Percentiles rank a stretch among this genome's conserved stretches.
Evolutionary conservation across 2,113 vertebrate genomes (phyloP).

Genomic region (Agapornis roseicollis): DNA sequence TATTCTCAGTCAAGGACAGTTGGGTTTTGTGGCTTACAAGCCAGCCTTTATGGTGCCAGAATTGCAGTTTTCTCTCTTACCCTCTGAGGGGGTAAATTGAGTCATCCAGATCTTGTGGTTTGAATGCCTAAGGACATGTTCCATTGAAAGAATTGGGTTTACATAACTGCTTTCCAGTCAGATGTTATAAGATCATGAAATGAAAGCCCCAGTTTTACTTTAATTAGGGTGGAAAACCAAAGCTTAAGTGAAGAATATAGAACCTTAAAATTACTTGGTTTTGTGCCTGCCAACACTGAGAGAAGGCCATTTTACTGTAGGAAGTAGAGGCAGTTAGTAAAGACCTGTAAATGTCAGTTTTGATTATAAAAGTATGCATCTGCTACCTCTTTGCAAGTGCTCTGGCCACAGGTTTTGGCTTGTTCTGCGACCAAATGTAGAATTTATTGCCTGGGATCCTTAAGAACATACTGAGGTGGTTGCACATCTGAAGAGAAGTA

Average conservation of each 20-base stretch:
- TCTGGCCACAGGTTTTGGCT: neutral
- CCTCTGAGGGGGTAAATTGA: neutral
- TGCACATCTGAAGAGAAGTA: neutral
- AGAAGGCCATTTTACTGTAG: neutral
- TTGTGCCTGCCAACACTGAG: neutral
- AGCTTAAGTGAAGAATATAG: neutral
- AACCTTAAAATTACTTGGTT: neutral
- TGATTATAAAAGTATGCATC: neutral
- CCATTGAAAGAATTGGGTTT: neutral
- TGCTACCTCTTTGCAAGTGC: neutral
- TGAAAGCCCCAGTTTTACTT: neutral
- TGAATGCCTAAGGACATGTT: neutral
- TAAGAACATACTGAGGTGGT: neutral
- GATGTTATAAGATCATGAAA: neutral
- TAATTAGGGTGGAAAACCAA: neutral
- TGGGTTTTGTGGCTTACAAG: neutral
- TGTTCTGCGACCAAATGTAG: neutral
- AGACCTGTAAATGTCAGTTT: neutral
- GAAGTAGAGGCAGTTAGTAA: neutral
- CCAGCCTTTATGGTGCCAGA: neutral
- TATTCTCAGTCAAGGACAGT: neutral
- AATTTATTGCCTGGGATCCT: neutral
- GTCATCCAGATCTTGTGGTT: neutral
- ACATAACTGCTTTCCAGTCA: neutral
- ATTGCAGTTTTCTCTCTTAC: neutral